Evolutionary conservation across 2,888 invertebrate genomes (phyloP).

Genomic region (Lasioglossum pauxillum): DNA sequence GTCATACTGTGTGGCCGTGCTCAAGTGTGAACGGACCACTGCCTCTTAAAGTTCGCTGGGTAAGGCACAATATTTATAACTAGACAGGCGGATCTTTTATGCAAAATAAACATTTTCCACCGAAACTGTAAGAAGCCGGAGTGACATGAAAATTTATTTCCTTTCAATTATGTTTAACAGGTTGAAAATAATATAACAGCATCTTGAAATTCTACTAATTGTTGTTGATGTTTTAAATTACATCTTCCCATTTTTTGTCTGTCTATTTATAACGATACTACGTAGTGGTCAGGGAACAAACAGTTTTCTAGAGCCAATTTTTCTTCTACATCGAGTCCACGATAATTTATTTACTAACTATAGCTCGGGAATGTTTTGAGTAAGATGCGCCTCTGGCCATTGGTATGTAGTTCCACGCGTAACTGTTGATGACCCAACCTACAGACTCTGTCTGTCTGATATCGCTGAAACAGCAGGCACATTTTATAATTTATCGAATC

Average conservation of each 20-base stretch:
- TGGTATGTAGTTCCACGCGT: not conserved
- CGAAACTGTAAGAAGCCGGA: no score
- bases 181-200: no score
- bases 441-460: not conserved
- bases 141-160: no score
- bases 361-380: not conserved
- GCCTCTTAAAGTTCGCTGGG: not conserved
- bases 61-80: not conserved
- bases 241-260: no score
- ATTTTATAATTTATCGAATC: not conserved
- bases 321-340: not conserved
- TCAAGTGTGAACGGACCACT: constrained; percentile 1
- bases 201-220: no score
- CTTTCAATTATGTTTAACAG: no score
- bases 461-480: not conserved
- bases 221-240: no score
- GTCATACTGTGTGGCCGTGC: constrained; percentile 5
- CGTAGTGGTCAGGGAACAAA: not conserved
- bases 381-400: not conserved
- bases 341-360: not conserved
- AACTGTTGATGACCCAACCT: not conserved
- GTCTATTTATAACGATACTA: not conserved
- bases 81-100: no score
- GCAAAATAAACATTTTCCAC: no score
- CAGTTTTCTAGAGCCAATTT: not conserved